Evolutionary conservation across 2,113 vertebrate species (phyloP), one percentile per base, ranked within the genome.

Genomic region (Procapra przewalskii): DNA sequence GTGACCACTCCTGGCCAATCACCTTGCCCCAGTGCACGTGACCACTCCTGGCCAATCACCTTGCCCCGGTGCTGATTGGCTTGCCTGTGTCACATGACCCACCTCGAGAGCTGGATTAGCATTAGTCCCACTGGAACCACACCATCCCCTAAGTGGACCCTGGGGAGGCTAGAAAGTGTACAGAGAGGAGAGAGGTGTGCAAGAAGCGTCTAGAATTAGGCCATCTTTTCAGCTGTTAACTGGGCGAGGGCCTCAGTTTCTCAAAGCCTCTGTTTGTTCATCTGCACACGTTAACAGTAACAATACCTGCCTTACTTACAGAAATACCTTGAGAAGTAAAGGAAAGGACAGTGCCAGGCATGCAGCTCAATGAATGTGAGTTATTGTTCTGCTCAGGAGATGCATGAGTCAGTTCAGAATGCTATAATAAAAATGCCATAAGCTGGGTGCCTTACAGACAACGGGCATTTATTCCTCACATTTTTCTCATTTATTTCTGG

Each of bases 401-500:
- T 55, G 31, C 57, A 31, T 81, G 55, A 31, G 25, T 67, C 57
- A 29, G 5, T 36, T 45, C 1, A 1, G 59, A 27, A 10, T 40
- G 23, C 89, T 57, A 0, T 48, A 64, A 57, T 52, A 67, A 40
- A 86, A 91, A 45, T 31, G 15, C 81, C 23, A 0, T 80, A 36
- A 54, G 29, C 36, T 10, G 8, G 3, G 31, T 36, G 10, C 12
- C 82, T 86, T 62, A 29, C 17, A 54, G 57, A 55, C 64, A 64
- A 23, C 11, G 13, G 31, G 36, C 40, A 40, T 36, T 36, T 33
- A 27, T 50, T 80, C 40, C 36, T 57, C 83, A 36, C 36, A 57
- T 33, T 83, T 83, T 83, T 83, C 81, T 55, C 81, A 83, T 55
- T 83, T 36, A 83, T 27, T 57, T 85, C 67, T n/a, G 31, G 82